Evolutionary conservation across 1,140 invertebrate species (phyloP).

Genomic region (Macrostomum lignano): DNA sequence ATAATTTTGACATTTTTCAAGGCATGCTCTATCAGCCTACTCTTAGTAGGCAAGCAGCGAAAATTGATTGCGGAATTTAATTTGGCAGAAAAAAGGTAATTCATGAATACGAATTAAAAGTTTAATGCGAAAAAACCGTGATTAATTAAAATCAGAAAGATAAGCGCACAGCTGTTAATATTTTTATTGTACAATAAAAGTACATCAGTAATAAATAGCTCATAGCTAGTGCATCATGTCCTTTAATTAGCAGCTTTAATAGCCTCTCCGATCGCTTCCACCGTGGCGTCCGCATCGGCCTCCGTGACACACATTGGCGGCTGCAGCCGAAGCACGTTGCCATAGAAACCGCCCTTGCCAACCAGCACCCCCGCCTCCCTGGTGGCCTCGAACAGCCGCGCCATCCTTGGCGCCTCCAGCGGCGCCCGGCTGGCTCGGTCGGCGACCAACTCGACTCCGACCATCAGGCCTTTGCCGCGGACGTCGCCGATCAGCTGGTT

Average conservation of each 20-base stretch:
- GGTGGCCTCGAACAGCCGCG: conserved; percentile 46
- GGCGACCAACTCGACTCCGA: conserved; percentile 40
- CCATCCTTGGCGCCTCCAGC: conserved; percentile 34
- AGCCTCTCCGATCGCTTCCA: conserved; percentile 31
- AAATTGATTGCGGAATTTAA: too few species aligned
- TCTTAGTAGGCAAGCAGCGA: too few species aligned
- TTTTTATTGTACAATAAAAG: too few species aligned
- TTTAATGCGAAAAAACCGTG: too few species aligned
- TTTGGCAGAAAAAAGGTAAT: too few species aligned
- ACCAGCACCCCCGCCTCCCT: conserved; percentile 56
- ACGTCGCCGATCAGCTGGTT: conserved; percentile 47
- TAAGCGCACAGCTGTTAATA: too few species aligned
- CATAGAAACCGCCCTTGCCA: conserved; percentile 64
- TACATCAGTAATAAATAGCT: too few species aligned
- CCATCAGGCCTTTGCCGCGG: conserved; percentile 48
- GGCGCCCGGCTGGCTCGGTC: conserved; percentile 37
- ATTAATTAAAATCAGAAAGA: too few species aligned
- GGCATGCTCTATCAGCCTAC: too few species aligned
- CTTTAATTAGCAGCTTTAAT: conserved; percentile 10
- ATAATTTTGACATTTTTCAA: too few species aligned
- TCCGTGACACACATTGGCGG: conserved; percentile 71
- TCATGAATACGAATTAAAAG: too few species aligned
- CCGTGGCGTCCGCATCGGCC: conserved; percentile 47
- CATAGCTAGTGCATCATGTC: too few species aligned
- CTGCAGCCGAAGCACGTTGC: conserved; percentile 80